Percentiles rank a stretch among this genome's conserved stretches.
These are phyloP conservation scores for Ostrea denselamellosa DNA, from an alignment of 1,140 invertebrate genomes.

Conservation along the genomic window DNA sequence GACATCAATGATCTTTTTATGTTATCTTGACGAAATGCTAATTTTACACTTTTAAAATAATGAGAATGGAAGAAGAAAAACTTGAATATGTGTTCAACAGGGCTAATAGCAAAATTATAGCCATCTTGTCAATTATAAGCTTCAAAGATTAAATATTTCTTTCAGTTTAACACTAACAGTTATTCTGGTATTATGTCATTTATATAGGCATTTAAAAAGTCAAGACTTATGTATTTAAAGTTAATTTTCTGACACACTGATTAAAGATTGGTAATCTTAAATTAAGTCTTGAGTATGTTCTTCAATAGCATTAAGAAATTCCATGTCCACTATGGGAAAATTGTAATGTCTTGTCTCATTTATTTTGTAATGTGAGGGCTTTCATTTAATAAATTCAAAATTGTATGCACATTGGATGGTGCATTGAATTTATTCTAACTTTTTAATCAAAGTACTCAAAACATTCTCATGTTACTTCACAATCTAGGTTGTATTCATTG, in stretches of 20 bases:
- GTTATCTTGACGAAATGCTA: no score
- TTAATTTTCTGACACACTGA: background rate
- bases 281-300: background rate
- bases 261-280: conserved; percentile 10
- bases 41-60: no score
- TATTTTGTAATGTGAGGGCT: background rate
- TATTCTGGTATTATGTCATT: background rate
- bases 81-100: background rate
- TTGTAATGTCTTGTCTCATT: background rate
- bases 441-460: no score
- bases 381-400: no score
- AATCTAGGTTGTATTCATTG: no score
- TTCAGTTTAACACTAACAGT: background rate
- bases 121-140: background rate
- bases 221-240: background rate
- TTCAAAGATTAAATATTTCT: background rate
- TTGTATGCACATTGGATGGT: no score
- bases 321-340: background rate
- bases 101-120: background rate
- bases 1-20: no score
- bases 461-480: no score
- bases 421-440: no score
- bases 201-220: conserved; percentile 34
- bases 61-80: no score
- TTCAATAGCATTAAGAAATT: background rate